Base-by-base conservation (phyloP, 2,888 invertebrate species). In the Chymomyza fuscimana region DNA sequence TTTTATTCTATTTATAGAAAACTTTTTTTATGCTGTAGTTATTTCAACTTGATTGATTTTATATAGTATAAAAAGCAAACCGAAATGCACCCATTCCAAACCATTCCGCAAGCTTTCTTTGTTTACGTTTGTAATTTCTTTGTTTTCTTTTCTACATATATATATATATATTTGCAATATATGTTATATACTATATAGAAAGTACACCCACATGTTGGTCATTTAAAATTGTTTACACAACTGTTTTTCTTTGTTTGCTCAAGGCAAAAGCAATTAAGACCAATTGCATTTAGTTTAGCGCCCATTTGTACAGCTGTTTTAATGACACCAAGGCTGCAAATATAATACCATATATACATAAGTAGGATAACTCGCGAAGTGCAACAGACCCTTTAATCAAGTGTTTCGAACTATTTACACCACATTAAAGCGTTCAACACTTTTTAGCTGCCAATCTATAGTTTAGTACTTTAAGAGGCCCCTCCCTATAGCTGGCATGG, bases 241-340 rank as follows among this genome's bases (percentile, higher is more conserved):
- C 82, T 82, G 82, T 82, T 82, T 82, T 69, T 54, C 70, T 72
- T 79, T 79, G 68, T 74, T 72, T 66, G 81, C 70, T 79, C 77
- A 80, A 74, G 78, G 74, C 78, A 76, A 72, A 73, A 71, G 29
- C 75, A 75, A 54, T 69, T 70, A 65, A 70, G 70, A 69, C 69
- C 70, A 70, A 76, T 63, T 70, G 69, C 65, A 50, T 73, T 32
- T 63, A 66, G 65, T 72, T 61, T 68, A 73, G 64, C 61, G 73
- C 32, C 62, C 62, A 63, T 77, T 79, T 77, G 16, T n/a, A 72
- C 82, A 82, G 79, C 77, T 82, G 82, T 79, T 82, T 78, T 75
- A 4, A 9, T 46, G 12, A 46, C 40, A 6, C 40, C 40, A 46
- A 46, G 40, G 40, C 40, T 46, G 40, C 40, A 46, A 12, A 46